phyloP scores from a whole-genome alignment of 1,140 invertebrate species.

The Teleogryllus occipitalis region DNA sequence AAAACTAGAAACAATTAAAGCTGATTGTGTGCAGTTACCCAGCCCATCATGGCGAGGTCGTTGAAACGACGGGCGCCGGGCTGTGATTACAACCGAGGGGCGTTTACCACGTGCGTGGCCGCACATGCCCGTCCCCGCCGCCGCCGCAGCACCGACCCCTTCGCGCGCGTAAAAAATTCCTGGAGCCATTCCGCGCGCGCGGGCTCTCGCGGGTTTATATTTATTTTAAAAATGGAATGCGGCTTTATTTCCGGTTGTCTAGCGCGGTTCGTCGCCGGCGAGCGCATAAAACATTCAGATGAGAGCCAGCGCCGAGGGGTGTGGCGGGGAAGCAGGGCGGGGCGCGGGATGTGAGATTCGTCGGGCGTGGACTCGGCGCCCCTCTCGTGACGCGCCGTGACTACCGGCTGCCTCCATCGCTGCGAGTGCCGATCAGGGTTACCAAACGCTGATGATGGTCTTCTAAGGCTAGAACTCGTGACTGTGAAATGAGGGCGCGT shows the following conservation, averaged over 20 bases:
- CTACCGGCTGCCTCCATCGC: too few species aligned
- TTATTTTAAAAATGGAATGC: neutral
- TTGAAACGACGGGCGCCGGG: neutral
- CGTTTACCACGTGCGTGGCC: neutral
- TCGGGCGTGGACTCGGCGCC: too few species aligned
- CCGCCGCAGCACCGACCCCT: neutral
- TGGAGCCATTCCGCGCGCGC: too few species aligned
- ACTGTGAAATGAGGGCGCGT: too few species aligned
- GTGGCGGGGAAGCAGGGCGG: too few species aligned
- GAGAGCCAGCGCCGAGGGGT: too few species aligned
- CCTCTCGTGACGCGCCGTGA: too few species aligned
- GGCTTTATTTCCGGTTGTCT: neutral
- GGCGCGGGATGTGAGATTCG: too few species aligned
- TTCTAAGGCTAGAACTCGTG: too few species aligned
- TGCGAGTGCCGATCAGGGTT: too few species aligned
- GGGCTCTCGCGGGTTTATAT: neutral
- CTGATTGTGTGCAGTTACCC: slow-evolving; percentile 3
- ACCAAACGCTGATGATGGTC: too few species aligned
- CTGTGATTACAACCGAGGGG: neutral
- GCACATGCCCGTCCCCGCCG: neutral
- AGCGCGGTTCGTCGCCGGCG: neutral
- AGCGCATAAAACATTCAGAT: neutral
- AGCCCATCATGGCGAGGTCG: neutral
- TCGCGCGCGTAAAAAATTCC: neutral
- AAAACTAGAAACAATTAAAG: neutral